Evolutionary conservation across 1,140 invertebrate species (phyloP), one percentile per base, ranked within the genome.

Genomic region (Galendromus occidentalis): DNA sequence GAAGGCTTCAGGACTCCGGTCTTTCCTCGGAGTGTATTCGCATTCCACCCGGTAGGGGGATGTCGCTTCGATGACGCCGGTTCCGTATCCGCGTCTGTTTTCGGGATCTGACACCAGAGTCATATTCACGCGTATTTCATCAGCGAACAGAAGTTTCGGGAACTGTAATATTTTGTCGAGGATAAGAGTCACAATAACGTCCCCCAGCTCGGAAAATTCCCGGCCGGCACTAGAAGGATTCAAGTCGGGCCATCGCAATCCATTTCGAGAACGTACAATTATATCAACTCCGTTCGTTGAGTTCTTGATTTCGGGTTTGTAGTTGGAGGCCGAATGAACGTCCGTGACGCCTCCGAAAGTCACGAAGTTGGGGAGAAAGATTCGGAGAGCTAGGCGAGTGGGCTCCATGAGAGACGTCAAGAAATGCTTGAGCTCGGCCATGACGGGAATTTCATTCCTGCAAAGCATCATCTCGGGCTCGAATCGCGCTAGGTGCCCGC

Each of bases 31-130:
- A 22, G 51, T 69, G 25, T 70, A 69, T 42, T 69, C 44, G 22
- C 70, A 71, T 0, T 70, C 44, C 12, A 71, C 55, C 22, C 70
- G 66, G 65, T 69, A 71, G 1, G 69, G 70, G 28, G 69, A 69
- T 0, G 69, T 68, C 1, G 69, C 65, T 20, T 65, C 66, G 1
- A 65, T 64, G 30, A 69, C 69, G 2, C 68, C 67, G 30, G 64
- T 51, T 1, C 70, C 70, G 41, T 69, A 70, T 12, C 69, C 69
- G 22, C 70, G 45, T 28, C 67, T 55, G 45, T 71, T 69, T 7
- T 64, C 14, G 42, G 70, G 70, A 66, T 71, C 70, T n/a, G 69
- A 67, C 18, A 69, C 18, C 1, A 71, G 42, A 1, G 69, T 70
- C 41, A 71, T 67, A 2, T 67, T 68, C 5, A 71, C 64, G 9